Evolutionary conservation across 2,888 invertebrate species (phyloP).

Genomic region (Ditula angustiorana): DNA sequence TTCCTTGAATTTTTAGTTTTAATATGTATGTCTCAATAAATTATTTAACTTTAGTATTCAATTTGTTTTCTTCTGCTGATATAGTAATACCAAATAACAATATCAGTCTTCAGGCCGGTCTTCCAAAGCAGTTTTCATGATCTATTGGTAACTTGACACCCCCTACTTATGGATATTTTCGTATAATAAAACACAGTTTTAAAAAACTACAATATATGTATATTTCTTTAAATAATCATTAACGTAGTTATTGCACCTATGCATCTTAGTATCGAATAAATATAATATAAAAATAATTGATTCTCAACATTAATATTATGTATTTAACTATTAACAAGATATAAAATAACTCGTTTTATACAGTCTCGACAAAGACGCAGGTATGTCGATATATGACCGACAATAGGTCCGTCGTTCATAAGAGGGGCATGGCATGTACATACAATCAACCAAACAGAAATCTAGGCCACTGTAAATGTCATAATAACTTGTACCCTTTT

Average conservation of each 20-base stretch:
- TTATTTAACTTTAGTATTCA: not conserved
- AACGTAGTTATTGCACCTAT: conserved; percentile 67
- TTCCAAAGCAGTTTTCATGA: too few species aligned
- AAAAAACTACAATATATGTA: conserved; percentile 61
- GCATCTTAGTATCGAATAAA: conserved; percentile 51
- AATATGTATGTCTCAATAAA: conserved; percentile 7
- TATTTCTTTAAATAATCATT: conserved; percentile 50
- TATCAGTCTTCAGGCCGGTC: too few species aligned
- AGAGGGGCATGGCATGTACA: too few species aligned
- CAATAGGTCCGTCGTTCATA: too few species aligned
- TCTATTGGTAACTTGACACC: too few species aligned
- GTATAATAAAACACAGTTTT: conserved; percentile 42
- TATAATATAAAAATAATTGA: conserved; percentile 57
- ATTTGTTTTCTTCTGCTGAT: not conserved
- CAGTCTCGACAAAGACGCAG: not conserved
- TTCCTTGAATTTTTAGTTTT: not conserved
- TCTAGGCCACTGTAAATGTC: too few species aligned
- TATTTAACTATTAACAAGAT: conserved; percentile 43
- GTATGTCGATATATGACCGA: not conserved
- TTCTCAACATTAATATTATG: conserved; percentile 41
- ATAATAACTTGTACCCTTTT: too few species aligned
- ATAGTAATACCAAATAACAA: not conserved
- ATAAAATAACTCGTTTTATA: conserved; percentile 15
- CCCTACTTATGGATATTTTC: too few species aligned
- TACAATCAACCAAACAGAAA: too few species aligned